Evolutionary conservation across 2,113 vertebrate genomes (phyloP).

Genomic region (Lepidothrix coronata): DNA sequence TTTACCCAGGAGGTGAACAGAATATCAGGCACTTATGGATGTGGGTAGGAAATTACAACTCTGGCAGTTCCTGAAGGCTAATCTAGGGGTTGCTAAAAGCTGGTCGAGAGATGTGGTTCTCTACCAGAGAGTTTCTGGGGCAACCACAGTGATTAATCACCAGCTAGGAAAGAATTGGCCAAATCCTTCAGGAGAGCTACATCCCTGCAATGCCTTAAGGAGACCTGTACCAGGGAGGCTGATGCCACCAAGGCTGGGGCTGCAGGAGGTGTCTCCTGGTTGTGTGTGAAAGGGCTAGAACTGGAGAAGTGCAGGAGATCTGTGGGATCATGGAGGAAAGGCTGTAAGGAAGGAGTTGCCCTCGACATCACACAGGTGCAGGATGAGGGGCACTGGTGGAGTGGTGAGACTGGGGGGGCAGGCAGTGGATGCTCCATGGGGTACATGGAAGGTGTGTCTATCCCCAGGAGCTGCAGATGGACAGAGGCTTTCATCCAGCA

Average conservation of each 20-base stretch:
- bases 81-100: background rate
- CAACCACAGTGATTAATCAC: background rate
- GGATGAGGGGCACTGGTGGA: background rate
- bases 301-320: background rate
- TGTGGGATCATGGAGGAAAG: background rate
- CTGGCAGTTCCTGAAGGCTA: background rate
- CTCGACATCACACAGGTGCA: rapidly evolving
- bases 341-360: background rate
- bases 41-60: background rate
- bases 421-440: background rate
- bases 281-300: background rate
- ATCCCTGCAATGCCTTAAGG: background rate
- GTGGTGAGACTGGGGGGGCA: background rate
- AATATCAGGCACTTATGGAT: background rate
- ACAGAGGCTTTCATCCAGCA: background rate
- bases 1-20: background rate
- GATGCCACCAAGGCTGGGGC: background rate
- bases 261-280: background rate
- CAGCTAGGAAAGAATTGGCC: background rate
- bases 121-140: background rate
- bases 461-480: background rate
- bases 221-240: background rate
- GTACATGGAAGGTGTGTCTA: background rate
- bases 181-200: background rate
- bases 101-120: background rate